Evolutionary conservation across 1,140 invertebrate genomes (phyloP).

Genomic region (Camponotus pennsylvanicus): DNA sequence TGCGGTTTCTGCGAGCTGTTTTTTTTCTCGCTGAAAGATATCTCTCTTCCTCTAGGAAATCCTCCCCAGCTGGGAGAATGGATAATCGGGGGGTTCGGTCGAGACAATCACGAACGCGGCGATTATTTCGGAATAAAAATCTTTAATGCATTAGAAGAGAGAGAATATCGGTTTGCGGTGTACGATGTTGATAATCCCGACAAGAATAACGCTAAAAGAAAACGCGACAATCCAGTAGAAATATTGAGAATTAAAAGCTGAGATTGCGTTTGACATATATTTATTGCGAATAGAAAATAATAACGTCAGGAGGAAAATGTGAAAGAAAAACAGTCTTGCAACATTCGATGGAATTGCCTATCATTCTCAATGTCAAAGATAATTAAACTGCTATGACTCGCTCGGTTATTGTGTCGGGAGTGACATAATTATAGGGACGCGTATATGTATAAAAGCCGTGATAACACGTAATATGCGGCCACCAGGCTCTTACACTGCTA

Average conservation of each 20-base stretch:
- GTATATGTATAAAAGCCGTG: slow-evolving; percentile 17
- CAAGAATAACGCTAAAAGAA: neutral
- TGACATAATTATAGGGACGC: slow-evolving; percentile 41
- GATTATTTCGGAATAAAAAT: slow-evolving; percentile 33
- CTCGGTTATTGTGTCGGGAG: slow-evolving; percentile 42
- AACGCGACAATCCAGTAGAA: neutral
- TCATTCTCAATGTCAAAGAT: slow-evolving; percentile 22
- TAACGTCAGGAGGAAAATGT: neutral
- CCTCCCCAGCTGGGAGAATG: neutral
- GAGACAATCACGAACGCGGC: slow-evolving; percentile 17
- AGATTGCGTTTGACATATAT: neutral
- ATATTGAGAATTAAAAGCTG: neutral
- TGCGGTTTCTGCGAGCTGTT: slow-evolving; percentile 74
- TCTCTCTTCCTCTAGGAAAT: slow-evolving; percentile 13
- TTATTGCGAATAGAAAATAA: neutral
- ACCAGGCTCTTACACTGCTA: neutral
- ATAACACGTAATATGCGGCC: neutral
- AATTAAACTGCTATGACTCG: neutral
- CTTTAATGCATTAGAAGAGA: slow-evolving; percentile 1
- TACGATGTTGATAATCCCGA: neutral
- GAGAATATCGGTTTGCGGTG: neutral
- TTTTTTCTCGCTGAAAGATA: slow-evolving; percentile 54
- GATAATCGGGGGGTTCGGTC: slow-evolving; percentile 65
- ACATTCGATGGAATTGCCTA: slow-evolving; percentile 1
- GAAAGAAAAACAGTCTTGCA: neutral